These are phyloP conservation scores for Lota lota DNA, from an alignment of 2,113 vertebrate species.

Conservation along the genomic window DNA sequence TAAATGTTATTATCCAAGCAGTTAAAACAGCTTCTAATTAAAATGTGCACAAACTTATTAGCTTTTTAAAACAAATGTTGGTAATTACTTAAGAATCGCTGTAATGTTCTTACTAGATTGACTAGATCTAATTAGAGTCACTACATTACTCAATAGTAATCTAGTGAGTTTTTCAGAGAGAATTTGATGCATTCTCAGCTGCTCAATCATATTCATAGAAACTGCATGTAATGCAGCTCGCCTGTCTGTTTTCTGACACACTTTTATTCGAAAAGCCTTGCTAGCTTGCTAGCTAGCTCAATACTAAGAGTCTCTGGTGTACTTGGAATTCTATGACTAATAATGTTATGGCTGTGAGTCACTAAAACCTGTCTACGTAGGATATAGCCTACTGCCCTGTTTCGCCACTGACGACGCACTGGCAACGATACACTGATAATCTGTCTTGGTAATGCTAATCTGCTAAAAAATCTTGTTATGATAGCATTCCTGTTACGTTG, in stretches of 20 bases:
- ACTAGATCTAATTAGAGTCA: too few species aligned
- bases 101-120: too few species aligned
- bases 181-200: too few species aligned
- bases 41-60: too few species aligned
- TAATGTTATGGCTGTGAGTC: conserved; percentile 1
- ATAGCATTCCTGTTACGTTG: background rate
- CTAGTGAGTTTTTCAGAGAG: too few species aligned
- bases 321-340: background rate
- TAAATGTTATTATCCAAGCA: too few species aligned
- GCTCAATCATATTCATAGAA: background rate
- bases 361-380: background rate
- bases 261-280: background rate
- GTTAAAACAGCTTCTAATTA: too few species aligned
- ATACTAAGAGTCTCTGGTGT: background rate
- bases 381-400: background rate
- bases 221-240: background rate
- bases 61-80: too few species aligned
- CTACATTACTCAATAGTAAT: too few species aligned
- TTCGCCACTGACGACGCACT: background rate
- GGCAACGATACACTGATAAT: too few species aligned
- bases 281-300: background rate
- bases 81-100: too few species aligned
- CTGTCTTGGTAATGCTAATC: too few species aligned
- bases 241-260: background rate
- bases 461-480: background rate